These are phyloP conservation scores for Echeneis naucrates DNA, from an alignment of 2,797 vertebrate genomes.

Conservation along the genomic window DNA sequence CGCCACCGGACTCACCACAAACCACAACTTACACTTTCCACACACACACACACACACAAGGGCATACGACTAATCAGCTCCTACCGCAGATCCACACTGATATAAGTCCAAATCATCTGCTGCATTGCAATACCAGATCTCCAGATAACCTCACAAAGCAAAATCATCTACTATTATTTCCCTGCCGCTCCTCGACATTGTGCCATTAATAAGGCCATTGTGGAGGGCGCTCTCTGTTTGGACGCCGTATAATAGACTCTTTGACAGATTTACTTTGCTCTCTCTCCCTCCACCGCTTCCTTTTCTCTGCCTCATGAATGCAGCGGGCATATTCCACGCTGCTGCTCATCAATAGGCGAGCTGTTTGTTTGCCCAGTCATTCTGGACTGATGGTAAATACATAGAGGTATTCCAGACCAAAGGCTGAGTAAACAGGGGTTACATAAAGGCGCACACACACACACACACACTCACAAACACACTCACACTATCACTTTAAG, in stretches of 20 bases:
- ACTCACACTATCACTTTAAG: constrained; percentile 6
- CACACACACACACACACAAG: constrained; percentile 29
- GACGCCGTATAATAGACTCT: constrained; percentile 86
- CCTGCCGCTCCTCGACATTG: constrained; percentile 84
- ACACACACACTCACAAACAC: constrained; percentile 34
- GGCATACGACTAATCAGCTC: constrained; percentile 57
- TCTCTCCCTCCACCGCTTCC: constrained; percentile 51
- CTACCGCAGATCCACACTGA: constrained; percentile 65
- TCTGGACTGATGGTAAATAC: constrained; percentile 80
- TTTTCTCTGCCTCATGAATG: constrained; percentile 65
- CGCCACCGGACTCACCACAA: constrained; percentile 76
- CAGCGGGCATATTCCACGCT: constrained; percentile 78
- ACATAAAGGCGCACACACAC: constrained; percentile 77
- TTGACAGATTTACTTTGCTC: constrained; percentile 85
- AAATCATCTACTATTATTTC: constrained; percentile 85
- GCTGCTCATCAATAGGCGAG: constrained; percentile 78
- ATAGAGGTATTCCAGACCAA: constrained; percentile 72
- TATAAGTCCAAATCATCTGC: constrained; percentile 76
- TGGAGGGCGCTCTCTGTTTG: constrained; percentile 83
- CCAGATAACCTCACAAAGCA: constrained; percentile 84
- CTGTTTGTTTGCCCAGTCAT: constrained; percentile 86
- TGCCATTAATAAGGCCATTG: constrained; percentile 88
- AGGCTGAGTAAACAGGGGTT: constrained; percentile 82
- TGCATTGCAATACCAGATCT: constrained; percentile 72
- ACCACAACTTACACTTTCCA: constrained; percentile 67